These are phyloP conservation scores for Sericinus montela DNA, from an alignment of 2,888 invertebrate genomes.

Conservation along the genomic window DNA sequence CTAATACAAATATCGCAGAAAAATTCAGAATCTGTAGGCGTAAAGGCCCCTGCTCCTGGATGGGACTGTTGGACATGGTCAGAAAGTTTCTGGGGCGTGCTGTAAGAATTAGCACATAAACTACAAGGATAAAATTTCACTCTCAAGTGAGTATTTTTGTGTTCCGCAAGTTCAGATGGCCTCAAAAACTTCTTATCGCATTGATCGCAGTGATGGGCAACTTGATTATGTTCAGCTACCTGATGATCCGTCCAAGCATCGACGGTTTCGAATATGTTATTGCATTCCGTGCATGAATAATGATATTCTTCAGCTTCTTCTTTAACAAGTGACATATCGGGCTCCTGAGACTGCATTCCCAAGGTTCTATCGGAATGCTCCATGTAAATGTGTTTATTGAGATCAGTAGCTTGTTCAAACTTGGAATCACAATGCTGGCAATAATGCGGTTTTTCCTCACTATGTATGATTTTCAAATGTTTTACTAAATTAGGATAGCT, in stretches of 20 bases:
- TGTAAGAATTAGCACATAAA: conserved; percentile 79
- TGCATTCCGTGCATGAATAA: conserved; percentile 81
- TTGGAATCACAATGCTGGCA: conserved; percentile 80
- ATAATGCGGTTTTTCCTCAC: conserved; percentile 71
- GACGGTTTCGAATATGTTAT: conserved; percentile 76
- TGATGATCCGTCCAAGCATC: conserved; percentile 80
- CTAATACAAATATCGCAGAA: conserved; percentile 80
- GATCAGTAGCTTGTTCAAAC: conserved; percentile 74
- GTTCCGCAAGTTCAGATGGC: conserved; percentile 81
- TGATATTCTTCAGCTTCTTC: conserved; percentile 75
- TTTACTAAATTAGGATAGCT: conserved; percentile 78
- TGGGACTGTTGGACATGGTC: conserved; percentile 77
- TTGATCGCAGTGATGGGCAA: conserved; percentile 79
- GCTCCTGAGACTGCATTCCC: conserved; percentile 44
- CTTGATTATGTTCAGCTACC: conserved; percentile 74
- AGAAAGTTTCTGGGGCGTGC: conserved; percentile 80
- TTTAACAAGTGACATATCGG: conserved; percentile 68
- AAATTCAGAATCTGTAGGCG: conserved; percentile 53
- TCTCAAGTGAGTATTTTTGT: conserved; percentile 82
- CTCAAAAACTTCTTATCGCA: conserved; percentile 82
- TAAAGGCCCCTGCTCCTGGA: conserved; percentile 50
- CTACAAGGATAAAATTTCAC: conserved; percentile 82
- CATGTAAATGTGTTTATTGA: conserved; percentile 80
- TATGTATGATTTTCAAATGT: conserved; percentile 74
- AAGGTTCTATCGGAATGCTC: conserved; percentile 73